Percentiles rank a stretch among this genome's conserved stretches.
Evolutionary conservation across 2,797 vertebrate genomes (phyloP).

Genomic region (Capromys pilorides): DNA sequence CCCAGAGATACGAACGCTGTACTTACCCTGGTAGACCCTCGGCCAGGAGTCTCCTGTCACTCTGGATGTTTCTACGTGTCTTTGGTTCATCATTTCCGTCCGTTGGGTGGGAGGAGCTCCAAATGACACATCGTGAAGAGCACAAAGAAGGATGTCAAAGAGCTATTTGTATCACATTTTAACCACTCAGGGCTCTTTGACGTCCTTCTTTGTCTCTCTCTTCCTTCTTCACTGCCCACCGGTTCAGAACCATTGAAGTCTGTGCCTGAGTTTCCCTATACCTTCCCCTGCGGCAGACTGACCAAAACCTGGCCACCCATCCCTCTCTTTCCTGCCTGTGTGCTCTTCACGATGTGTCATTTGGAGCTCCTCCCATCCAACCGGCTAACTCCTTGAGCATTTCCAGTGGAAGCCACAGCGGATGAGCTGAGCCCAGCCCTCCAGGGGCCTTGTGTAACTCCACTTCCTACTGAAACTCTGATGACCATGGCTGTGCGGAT

Average conservation of each 20-base stretch:
- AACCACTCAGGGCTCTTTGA: conserved; percentile 53
- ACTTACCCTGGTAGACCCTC: conserved; percentile 58
- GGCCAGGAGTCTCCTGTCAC: conserved; percentile 56
- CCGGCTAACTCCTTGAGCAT: neutral
- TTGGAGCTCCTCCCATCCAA: neutral
- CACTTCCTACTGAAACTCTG: neutral
- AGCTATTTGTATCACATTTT: conserved; percentile 59
- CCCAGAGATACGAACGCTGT: conserved; percentile 49
- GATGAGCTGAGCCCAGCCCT: neutral
- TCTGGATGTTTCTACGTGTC: conserved; percentile 38
- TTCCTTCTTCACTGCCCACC: conserved; percentile 15
- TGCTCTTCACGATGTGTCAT: neutral
- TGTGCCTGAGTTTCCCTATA: neutral
- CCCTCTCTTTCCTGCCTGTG: neutral
- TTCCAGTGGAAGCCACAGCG: neutral
- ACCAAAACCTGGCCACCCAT: neutral
- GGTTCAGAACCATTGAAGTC: neutral
- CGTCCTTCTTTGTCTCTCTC: conserved; percentile 45
- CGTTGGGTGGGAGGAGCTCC: too few species aligned
- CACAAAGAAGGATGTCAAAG: too few species aligned
- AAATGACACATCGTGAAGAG: too few species aligned
- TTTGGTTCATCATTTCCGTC: conserved; percentile 53
- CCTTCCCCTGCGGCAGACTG: neutral
- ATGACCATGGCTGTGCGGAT: neutral
- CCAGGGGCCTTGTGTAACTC: neutral